A percentile compares a stretch with the other conserved stretches of the same genome.
phyloP scores from a whole-genome alignment of 2,888 invertebrate species.

The Gerris lacustris region DNA sequence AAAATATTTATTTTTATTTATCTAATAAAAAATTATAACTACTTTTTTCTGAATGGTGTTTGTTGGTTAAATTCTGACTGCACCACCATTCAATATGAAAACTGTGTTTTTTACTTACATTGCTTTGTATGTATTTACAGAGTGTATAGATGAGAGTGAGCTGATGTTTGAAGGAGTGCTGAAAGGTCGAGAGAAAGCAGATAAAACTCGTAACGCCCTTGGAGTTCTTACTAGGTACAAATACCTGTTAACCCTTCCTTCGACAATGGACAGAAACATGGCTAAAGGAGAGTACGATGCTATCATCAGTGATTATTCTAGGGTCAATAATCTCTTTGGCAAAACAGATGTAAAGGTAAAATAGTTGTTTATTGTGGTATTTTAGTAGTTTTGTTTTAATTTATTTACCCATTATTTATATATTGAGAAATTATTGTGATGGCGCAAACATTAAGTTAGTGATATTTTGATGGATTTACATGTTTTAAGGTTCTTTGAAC shows the following conservation, averaged over 20 bases:
- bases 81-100: too few species aligned
- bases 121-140: slow-evolving; percentile 38
- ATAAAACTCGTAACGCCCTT: slow-evolving; percentile 87
- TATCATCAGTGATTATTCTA: slow-evolving; percentile 92
- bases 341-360: slow-evolving; percentile 74
- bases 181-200: slow-evolving; percentile 83
- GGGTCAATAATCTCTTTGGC: slow-evolving; percentile 90
- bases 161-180: slow-evolving; percentile 86
- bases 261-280: slow-evolving; percentile 85
- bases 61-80: too few species aligned
- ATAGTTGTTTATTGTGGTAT: slow-evolving; percentile 14
- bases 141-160: slow-evolving; percentile 82
- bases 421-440: neutral
- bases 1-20: too few species aligned
- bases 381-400: neutral
- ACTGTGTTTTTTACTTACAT: too few species aligned
- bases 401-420: neutral
- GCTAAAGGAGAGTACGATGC: slow-evolving; percentile 90
- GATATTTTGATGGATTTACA: too few species aligned
- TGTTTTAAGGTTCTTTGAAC: too few species aligned
- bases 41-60: too few species aligned
- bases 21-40: too few species aligned
- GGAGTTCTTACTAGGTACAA: slow-evolving; percentile 84
- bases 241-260: slow-evolving; percentile 90
- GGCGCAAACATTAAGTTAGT: too few species aligned